Percentiles rank a stretch among this genome's conserved stretches.
Conservation (phyloP, 2,888 invertebrate species). For the Conus canariensis region DNA sequence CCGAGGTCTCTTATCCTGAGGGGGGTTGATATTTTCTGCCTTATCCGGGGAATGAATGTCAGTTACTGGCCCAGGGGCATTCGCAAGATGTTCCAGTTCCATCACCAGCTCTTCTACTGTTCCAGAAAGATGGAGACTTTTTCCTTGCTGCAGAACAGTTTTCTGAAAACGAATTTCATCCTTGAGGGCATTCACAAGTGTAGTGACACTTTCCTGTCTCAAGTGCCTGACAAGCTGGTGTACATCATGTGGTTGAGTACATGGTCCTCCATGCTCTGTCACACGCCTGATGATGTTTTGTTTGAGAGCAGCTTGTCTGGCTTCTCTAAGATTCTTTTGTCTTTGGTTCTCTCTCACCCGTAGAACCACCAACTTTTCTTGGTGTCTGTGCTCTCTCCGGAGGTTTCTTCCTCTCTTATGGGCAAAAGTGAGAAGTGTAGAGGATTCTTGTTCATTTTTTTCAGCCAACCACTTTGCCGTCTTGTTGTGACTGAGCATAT, state of each 20-base stretch:
- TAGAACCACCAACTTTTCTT: neutral
- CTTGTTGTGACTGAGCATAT: constrained; percentile 34
- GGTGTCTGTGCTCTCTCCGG: neutral
- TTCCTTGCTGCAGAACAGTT: neutral
- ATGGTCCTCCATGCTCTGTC: neutral
- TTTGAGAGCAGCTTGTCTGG: neutral
- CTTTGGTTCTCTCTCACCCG: neutral
- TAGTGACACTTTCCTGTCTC: neutral
- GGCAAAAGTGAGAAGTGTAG: constrained; percentile 16
- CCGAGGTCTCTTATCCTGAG: neutral
- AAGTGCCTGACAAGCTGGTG: neutral
- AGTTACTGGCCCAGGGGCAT: neutral
- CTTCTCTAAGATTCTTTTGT: neutral
- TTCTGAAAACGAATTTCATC: neutral
- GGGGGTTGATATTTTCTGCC: neutral
- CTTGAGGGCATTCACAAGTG: neutral
- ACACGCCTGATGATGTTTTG: neutral
- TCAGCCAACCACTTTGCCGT: neutral
- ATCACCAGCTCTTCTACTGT: neutral
- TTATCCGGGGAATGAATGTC: neutral
- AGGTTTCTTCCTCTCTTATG: neutral
- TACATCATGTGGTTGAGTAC: neutral
- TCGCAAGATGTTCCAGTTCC: neutral
- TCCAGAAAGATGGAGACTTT: neutral
- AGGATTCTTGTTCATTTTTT: neutral